These are phyloP conservation scores for Pseudotriccus pelzelni DNA, from an alignment of 2,797 vertebrate genomes.

Conservation along the genomic window DNA sequence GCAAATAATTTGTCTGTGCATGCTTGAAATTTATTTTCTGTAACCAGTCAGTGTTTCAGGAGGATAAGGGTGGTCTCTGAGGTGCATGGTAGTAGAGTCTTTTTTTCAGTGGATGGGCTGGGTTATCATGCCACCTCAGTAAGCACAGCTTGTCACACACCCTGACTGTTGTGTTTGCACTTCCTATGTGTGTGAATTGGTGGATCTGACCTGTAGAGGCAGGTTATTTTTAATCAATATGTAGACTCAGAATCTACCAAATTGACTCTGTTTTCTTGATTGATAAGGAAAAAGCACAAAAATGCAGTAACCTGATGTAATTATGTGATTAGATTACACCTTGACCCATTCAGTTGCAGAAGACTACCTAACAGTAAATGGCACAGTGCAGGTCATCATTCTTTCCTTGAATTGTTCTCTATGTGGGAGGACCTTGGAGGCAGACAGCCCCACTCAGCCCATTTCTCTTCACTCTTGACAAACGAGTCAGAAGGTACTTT, in stretches of 20 bases:
- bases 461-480: not conserved
- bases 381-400: not conserved
- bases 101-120: not conserved
- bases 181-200: constrained; percentile 46
- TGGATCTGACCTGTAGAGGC: constrained; percentile 10
- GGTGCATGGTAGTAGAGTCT: not conserved
- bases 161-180: not conserved
- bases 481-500: not conserved
- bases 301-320: not conserved
- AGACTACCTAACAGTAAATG: not conserved
- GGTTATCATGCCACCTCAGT: not conserved
- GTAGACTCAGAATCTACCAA: not conserved
- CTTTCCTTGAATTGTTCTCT: not conserved
- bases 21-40: not conserved
- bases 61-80: not conserved
- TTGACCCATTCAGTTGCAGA: not conserved
- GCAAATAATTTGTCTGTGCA: not conserved
- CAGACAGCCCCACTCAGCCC: not conserved
- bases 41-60: not conserved
- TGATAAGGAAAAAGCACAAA: not conserved
- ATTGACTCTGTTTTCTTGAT: not conserved
- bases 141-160: not conserved
- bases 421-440: not conserved
- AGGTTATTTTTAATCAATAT: not conserved
- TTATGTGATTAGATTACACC: not conserved